Percentiles rank a stretch among this genome's conserved stretches.
These are phyloP conservation scores for Lepidonotus clava DNA, from an alignment of 2,888 invertebrate genomes.

Conservation along the genomic window DNA sequence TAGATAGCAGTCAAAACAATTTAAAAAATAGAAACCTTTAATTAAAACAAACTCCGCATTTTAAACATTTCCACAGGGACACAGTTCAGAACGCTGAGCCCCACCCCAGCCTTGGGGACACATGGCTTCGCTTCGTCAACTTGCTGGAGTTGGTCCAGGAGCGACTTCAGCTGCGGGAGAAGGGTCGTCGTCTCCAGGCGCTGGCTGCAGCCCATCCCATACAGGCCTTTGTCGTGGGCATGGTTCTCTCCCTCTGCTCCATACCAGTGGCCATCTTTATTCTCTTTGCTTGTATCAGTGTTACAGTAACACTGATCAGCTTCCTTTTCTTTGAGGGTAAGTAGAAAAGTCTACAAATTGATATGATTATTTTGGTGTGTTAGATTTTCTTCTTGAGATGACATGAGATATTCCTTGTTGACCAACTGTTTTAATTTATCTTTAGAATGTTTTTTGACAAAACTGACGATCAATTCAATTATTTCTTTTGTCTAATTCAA, in stretches of 20 bases:
- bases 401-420: too few species aligned
- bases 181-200: neutral
- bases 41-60: too few species aligned
- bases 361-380: too few species aligned
- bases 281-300: neutral
- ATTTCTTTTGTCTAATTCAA: too few species aligned
- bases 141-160: slow-evolving; percentile 1
- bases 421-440: too few species aligned
- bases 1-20: too few species aligned
- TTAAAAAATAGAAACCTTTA: too few species aligned
- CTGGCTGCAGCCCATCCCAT: neutral
- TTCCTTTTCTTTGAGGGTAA: slow-evolving; percentile 16
- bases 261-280: slow-evolving; percentile 15
- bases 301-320: neutral
- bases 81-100: neutral
- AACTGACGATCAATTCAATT: too few species aligned
- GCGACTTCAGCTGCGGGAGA: neutral
- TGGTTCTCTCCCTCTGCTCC: slow-evolving; percentile 20
- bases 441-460: too few species aligned
- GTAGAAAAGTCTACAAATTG: too few species aligned
- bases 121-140: neutral
- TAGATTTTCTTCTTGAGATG: too few species aligned
- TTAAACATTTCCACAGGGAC: neutral
- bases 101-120: neutral
- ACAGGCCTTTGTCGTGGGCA: neutral